Base-by-base conservation (phyloP, 2,888 invertebrate species). In the Odontomyia ornata region DNA sequence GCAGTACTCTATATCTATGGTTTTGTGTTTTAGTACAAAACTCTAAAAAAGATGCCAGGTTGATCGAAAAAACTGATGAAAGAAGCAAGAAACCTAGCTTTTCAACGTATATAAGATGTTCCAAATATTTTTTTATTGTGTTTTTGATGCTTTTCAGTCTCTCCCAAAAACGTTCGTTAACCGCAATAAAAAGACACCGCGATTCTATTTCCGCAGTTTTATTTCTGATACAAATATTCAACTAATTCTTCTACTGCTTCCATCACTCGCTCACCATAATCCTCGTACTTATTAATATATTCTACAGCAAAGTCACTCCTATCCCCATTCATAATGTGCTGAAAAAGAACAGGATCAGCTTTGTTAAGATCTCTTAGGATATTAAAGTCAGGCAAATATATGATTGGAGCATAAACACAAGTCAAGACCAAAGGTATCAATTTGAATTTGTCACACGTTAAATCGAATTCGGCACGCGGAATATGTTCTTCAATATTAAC, bases 401-500 rank as follows among this genome's bases (percentile, higher is more conserved):
- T 43, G 2, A 75, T 62, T 1, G 75, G 62, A 46, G 62, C 62
- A 27, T 75, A 75, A 15, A 75, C 75, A 62, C 62, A 60, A 7
- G 60, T 75, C 43, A 75, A 18, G 1, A 75, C 75, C 15, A 75
- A 30, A n/a, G 75, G 62, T 18, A 79, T 82, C 47, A 85, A 83
- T 75, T 77, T 86, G 47, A 86, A 85, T 80, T 43, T 84, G 60
- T 80, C 77, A 62, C 79, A 79, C 52, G 78, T 80, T 47, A 81
- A 80, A 0, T 86, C 69, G 81, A 90, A 89, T 57, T 85, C 83
- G 18, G 84, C 78, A 79, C 85, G 85, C 9, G 85, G 81, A 46
- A 89, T 80, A 75, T 89, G 80, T 25, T 83, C 78, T 7, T 84
- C 82, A 11, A 87, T 82, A 60, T 84, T 75, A 4, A 90, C 80